phyloP scores from a whole-genome alignment of 2,888 invertebrate genomes.

The Drosophila anceps region DNA sequence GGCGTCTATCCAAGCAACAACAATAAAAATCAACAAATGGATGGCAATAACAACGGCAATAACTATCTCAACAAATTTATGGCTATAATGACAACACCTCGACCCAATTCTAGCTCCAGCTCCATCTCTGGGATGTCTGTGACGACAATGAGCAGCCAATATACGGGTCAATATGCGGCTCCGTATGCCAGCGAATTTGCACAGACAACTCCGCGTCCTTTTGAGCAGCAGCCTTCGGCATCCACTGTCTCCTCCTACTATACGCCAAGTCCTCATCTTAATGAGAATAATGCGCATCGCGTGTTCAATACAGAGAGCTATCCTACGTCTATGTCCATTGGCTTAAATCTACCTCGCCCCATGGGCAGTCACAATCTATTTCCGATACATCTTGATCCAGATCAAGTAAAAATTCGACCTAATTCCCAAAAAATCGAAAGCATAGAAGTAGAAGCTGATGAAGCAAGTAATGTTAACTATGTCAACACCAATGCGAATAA shows the following conservation, averaged over 20 bases:
- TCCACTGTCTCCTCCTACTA: constrained; percentile 76
- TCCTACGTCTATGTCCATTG: constrained; percentile 49
- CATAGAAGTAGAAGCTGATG: constrained; percentile 73
- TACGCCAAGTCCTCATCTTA: constrained; percentile 83
- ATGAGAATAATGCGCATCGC: constrained; percentile 81
- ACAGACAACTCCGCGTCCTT: constrained; percentile 66
- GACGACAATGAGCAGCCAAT: constrained; percentile 61
- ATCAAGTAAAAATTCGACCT: constrained; percentile 80
- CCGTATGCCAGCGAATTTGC: constrained; percentile 68
- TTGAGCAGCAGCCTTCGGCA: constrained; percentile 68
- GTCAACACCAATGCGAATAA: constrained; percentile 57
- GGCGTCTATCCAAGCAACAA: constrained; percentile 67
- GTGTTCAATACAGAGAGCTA: constrained; percentile 80
- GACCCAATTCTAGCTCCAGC: constrained; percentile 52
- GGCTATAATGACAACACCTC: constrained; percentile 66
- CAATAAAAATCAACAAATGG: constrained; percentile 14
- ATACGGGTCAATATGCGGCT: constrained; percentile 60
- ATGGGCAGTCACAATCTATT: constrained; percentile 58
- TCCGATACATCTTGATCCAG: constrained; percentile 68
- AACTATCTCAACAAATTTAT: constrained; percentile 48
- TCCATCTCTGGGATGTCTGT: constrained; percentile 31
- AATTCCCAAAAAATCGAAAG: constrained; percentile 83
- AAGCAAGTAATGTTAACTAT: constrained; percentile 57
- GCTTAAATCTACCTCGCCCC: constrained; percentile 60
- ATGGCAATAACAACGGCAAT: constrained; percentile 23